Percentiles rank a stretch among this genome's conserved stretches.
Conservation (phyloP, 2,888 invertebrate species). For the Octodonta nipae region DNA sequence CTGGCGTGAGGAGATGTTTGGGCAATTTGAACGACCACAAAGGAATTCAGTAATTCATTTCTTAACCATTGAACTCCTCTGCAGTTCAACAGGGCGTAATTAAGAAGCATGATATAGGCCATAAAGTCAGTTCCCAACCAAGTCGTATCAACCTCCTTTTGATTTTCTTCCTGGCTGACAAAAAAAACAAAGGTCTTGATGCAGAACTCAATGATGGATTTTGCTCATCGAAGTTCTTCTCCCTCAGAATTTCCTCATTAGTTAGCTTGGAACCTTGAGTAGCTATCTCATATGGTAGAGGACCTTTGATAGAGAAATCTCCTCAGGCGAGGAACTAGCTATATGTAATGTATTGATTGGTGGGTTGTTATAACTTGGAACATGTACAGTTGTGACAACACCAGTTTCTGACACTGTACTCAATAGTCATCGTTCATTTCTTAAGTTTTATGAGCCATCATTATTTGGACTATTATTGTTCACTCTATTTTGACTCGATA, state of each 20-base stretch:
- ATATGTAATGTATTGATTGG: constrained; percentile 15
- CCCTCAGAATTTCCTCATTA: constrained; percentile 86
- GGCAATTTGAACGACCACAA: too few relatives aligned
- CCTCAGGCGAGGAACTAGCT: constrained; percentile 34
- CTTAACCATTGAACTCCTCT: too few relatives aligned
- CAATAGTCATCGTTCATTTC: constrained; percentile 12
- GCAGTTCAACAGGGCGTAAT: too few relatives aligned
- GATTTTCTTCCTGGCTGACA: neutral
- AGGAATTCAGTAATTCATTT: too few relatives aligned
- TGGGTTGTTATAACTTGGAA: too few relatives aligned
- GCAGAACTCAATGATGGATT: constrained; percentile 32
- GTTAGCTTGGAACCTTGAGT: constrained; percentile 67
- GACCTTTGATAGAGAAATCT: constrained; percentile 72
- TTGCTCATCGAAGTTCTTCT: constrained; percentile 62
- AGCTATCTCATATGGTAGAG: constrained; percentile 77
- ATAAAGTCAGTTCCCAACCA: too few relatives aligned
- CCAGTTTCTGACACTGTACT: constrained; percentile 6
- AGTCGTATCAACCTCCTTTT: neutral
- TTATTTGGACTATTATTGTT: constrained; percentile 3
- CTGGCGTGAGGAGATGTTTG: too few relatives aligned
- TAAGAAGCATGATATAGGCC: too few relatives aligned
- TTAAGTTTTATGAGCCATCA: constrained; percentile 10
- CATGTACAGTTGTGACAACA: constrained; percentile 3
- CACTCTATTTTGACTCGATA: too few relatives aligned
- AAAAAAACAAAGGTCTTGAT: too few relatives aligned